Conservation (phyloP, 2,113 vertebrate species). For the Mobula hypostoma region DNA sequence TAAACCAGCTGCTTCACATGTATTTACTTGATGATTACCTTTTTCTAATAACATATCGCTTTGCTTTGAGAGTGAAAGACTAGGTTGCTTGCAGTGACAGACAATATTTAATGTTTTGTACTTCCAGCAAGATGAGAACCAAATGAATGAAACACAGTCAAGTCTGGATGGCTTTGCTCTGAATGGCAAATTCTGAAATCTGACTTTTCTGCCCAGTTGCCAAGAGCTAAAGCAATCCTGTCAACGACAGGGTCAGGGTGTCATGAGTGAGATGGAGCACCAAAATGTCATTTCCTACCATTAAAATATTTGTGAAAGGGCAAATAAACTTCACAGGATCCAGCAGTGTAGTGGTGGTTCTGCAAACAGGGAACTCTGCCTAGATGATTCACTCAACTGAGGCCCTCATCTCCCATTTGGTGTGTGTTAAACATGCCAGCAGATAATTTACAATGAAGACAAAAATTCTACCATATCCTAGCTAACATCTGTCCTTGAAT, state of each 20-base stretch:
- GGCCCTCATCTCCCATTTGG: neutral
- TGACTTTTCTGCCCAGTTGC: neutral
- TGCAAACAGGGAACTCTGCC: neutral
- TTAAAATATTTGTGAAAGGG: neutral
- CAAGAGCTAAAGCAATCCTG: neutral
- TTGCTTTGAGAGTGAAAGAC: neutral
- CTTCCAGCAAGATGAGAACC: neutral
- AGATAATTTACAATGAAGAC: neutral
- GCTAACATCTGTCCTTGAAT: neutral
- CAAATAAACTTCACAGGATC: neutral
- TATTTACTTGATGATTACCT: slow-evolving; percentile 3
- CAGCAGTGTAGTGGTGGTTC: neutral
- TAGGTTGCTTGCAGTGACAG: neutral
- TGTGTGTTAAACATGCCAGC: neutral
- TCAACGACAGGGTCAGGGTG: too few relatives aligned
- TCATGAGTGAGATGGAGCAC: too few relatives aligned
- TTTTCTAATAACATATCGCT: too few relatives aligned
- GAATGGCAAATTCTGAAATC: neutral
- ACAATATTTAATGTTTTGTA: neutral
- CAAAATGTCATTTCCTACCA: neutral
- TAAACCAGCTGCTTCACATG: neutral
- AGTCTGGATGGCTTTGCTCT: neutral
- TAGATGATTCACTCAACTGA: neutral
- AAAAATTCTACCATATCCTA: neutral
- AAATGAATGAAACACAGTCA: neutral